These are phyloP conservation scores for Carabus problematicus DNA, from an alignment of 2,888 invertebrate genomes.

Conservation along the genomic window DNA sequence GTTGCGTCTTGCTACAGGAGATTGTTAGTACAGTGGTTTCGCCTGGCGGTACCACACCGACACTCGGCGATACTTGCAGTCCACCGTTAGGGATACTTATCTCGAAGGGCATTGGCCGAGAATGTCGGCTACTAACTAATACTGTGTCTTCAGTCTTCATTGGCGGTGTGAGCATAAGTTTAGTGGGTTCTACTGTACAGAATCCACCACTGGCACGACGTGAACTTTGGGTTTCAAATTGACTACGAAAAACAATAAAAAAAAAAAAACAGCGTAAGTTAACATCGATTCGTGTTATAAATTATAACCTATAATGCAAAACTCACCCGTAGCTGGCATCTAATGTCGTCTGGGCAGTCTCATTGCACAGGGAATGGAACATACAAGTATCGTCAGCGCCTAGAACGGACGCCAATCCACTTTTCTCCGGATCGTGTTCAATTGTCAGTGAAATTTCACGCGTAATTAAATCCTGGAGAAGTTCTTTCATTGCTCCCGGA, in stretches of 20 bases:
- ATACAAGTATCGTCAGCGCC: conserved; percentile 53
- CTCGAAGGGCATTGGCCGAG: conserved; percentile 43
- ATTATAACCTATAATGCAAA: conserved; percentile 43
- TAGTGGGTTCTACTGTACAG: conserved; percentile 44
- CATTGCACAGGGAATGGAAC: conserved; percentile 53
- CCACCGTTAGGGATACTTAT: conserved; percentile 14
- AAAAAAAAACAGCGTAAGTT: conserved; percentile 44
- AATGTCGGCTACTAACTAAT: conserved; percentile 34
- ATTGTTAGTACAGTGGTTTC: conserved; percentile 48
- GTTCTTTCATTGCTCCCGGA: conserved; percentile 49
- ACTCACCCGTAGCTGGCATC: conserved; percentile 26
- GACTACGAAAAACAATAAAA: conserved; percentile 45
- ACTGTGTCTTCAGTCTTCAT: conserved; percentile 41
- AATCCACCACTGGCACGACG: conserved; percentile 40
- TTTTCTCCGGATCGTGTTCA: conserved; percentile 55
- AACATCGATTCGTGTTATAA: conserved; percentile 49
- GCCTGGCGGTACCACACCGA: conserved; percentile 46
- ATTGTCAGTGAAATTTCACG: conserved; percentile 55
- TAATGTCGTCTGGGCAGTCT: conserved; percentile 46
- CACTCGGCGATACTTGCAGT: conserved; percentile 38
- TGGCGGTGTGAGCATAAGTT: conserved; percentile 42
- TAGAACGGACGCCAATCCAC: conserved; percentile 43
- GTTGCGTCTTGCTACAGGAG: conserved; percentile 44
- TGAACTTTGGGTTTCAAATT: conserved; percentile 42
- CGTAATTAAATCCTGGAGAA: conserved; percentile 50